Evolutionary conservation across 2,888 invertebrate genomes (phyloP), one percentile per base, ranked within the genome.

Genomic region (Lepidocyrtoides sp.): DNA sequence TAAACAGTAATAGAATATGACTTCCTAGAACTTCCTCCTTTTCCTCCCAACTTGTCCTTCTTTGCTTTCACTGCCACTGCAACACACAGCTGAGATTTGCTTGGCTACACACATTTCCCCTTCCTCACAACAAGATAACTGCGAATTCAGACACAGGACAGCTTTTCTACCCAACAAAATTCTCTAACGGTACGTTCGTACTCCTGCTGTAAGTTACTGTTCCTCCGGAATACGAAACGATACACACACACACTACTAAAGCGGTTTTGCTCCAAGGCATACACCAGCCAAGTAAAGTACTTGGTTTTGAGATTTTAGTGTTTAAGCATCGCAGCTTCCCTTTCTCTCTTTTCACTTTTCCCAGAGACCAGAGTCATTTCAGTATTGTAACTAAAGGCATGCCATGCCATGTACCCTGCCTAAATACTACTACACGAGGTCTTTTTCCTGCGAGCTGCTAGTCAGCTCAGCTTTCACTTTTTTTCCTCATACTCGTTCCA

Each of bases 201-300:
- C n/a, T n/a, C n/a, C n/a, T n/a, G n/a, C n/a, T n/a, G n/a, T n/a
- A n/a, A n/a, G n/a, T n/a, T n/a, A n/a, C 41, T 36, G 4, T 17
- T 69, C 41, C 69, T n/a, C 69, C 69, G 51, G 82, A 84, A 84
- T 72, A 72, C 51, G 57, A 85, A 84, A 85, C 36, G 72, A 85
- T 85, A 85, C 72, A 85, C 44, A 29, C 36, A n/a, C n/a, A n/a
- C n/a, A n/a, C n/a, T n/a, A n/a, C n/a, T n/a, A 69, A 69, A 85
- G 41, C 85, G 85, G 85, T 60, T 81, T 60, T 54, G 29, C 29
- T 51, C 60, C 57, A 26, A 81, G 81, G 81, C 81, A 81, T 29
- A 81, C 29, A 36, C n/a, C 69, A 32, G n/a, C n/a, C n/a, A n/a
- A n/a, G n/a, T n/a, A n/a, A n/a, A 54, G 54, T 54, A 54, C 54